Evolutionary conservation across 2,888 invertebrate species (phyloP).

Genomic region (Thelaira solivaga): DNA sequence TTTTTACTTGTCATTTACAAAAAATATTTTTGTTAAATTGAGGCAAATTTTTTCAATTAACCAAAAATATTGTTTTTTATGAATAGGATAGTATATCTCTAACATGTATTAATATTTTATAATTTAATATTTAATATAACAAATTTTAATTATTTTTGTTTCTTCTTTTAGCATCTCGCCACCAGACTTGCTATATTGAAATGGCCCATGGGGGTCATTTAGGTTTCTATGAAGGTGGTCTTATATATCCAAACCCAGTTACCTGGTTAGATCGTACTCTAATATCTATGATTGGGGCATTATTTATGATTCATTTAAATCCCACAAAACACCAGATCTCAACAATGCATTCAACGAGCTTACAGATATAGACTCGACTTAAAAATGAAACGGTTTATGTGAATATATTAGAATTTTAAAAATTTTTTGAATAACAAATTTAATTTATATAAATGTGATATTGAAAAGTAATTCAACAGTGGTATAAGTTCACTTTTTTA

Average conservation of each 20-base stretch:
- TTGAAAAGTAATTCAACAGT: slow-evolving; percentile 6
- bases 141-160: slow-evolving; percentile 32
- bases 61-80: too few relatives aligned
- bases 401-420: slow-evolving; percentile 14
- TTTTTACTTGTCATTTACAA: slow-evolving; percentile 14
- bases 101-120: background rate
- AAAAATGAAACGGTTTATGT: too few relatives aligned
- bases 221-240: slow-evolving; percentile 95
- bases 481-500: slow-evolving; percentile 4
- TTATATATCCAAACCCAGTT: slow-evolving; percentile 90
- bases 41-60: too few relatives aligned
- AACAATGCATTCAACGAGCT: slow-evolving; percentile 49
- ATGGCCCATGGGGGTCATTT: slow-evolving; percentile 95
- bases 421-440: slow-evolving; percentile 11
- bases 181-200: slow-evolving; percentile 86
- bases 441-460: slow-evolving; percentile 26
- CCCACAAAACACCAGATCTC: slow-evolving; percentile 66
- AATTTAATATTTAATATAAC: slow-evolving; percentile 18
- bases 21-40: too few relatives aligned
- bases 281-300: slow-evolving; percentile 87
- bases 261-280: slow-evolving; percentile 95
- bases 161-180: slow-evolving; percentile 80
- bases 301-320: slow-evolving; percentile 78
- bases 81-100: too few relatives aligned
- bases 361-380: slow-evolving; percentile 21